phyloP scores from a whole-genome alignment of 2,797 vertebrate genomes.

The Chelon auratus region DNA sequence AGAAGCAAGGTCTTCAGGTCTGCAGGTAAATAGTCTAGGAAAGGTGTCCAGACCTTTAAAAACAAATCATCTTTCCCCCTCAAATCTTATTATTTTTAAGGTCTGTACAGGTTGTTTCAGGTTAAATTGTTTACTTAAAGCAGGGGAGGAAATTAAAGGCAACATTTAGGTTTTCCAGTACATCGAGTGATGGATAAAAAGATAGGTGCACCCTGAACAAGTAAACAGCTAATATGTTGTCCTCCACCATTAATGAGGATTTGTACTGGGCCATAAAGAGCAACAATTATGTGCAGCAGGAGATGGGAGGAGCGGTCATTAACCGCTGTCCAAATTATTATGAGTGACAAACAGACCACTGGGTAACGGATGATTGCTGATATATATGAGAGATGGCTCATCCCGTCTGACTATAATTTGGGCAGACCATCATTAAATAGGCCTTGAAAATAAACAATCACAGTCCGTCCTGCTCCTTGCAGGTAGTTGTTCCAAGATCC shows the following conservation, averaged over 20 bases:
- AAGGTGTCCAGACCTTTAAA: too few species aligned
- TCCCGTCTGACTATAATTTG: slow-evolving; percentile 30
- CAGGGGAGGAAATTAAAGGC: slow-evolving; percentile 27
- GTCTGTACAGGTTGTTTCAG: slow-evolving; percentile 43
- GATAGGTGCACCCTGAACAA: slow-evolving; percentile 23
- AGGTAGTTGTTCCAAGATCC: slow-evolving; percentile 35
- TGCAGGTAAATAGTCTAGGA: too few species aligned
- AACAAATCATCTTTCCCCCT: too few species aligned
- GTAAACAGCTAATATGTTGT: slow-evolving; percentile 48
- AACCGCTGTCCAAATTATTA: slow-evolving; percentile 61
- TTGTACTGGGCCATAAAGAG: slow-evolving; percentile 51
- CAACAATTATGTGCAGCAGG: slow-evolving; percentile 60
- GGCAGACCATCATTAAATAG: slow-evolving; percentile 41
- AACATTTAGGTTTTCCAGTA: slow-evolving; percentile 18
- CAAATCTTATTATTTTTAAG: slow-evolving; percentile 53
- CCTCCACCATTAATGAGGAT: slow-evolving; percentile 41
- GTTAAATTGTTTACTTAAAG: slow-evolving; percentile 46
- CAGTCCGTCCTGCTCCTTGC: slow-evolving; percentile 39
- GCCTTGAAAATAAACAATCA: slow-evolving; percentile 52
- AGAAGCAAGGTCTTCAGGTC: too few species aligned
- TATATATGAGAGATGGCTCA: slow-evolving; percentile 43
- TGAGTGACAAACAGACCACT: slow-evolving; percentile 62
- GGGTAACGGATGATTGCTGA: slow-evolving; percentile 55
- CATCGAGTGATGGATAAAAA: slow-evolving; percentile 21
- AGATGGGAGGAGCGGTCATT: slow-evolving; percentile 49